Evolutionary conservation across 2,888 invertebrate species (phyloP), one percentile per base, ranked within the genome.

Genomic region (Leptogaster cylindrica): DNA sequence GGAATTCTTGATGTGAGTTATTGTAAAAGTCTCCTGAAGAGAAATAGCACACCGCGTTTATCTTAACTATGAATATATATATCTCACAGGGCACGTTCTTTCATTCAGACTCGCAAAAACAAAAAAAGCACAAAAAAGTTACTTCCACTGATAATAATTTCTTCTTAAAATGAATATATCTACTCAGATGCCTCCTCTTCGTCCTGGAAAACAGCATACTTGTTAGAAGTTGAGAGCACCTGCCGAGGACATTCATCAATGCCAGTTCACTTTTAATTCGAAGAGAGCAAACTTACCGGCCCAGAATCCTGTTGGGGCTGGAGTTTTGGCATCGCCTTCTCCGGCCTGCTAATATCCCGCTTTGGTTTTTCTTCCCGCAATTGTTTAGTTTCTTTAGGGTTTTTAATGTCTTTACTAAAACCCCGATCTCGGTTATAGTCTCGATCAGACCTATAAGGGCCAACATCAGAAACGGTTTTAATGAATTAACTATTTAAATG

Each of bases 191-290:
- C 84, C 77, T 85, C 88, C 74, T 87, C 89, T 77, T 87, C 87
- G 76, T 88, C 87, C 76, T 89, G 82, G 82, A 87, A 87, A 80
- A 87, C 87, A 74, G 85, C 84, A 85, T 88, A 92, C 84, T 90
- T 90, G 80, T 91, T 92, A 77, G 88, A 87, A 77, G 87, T 88
- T 78, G 88, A 87, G 77, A 90, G 88, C 82, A 88, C 88, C 87
- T 89, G 83, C 2, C 6, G 8, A 16, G 8, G 18, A 4, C 6
- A 46, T 16, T 3, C 14, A 14, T 12, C n/a, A 23, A 25, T 20
- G n/a, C 4, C 2, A 50, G 14, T 10, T 50, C 7, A 3, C 18
- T 50, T 25, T 50, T 23, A 16, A 16, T 18, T 6, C 10, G 18
- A 16, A n/a, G n/a, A 12, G 20, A 44, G 12, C 39, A 61, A 18